Evolutionary conservation across 2,888 invertebrate genomes (phyloP), one percentile per base, ranked within the genome.

Genomic region (Ennomos fuscantarius): DNA sequence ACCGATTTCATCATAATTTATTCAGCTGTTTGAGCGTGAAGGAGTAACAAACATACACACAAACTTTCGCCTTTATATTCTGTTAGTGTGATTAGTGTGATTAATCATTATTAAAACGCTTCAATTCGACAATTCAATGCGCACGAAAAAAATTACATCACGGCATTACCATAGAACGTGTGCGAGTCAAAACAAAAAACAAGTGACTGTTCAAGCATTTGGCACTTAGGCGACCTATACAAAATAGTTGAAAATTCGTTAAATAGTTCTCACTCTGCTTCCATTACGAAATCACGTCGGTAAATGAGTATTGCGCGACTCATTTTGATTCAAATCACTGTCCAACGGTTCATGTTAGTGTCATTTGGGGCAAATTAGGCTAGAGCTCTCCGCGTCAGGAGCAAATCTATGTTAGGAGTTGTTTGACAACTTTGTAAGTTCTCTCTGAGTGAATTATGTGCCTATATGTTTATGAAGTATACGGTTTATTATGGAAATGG

Each of bases 321-420:
- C 66, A 72, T 74, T 72, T 67, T 71, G 43, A 74, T 76, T 72
- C 71, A 71, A 77, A 77, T 74, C 66, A 62, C 57, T 69, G 68
- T 68, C 70, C 60, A 55, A 61, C 63, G 56, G 63, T 54, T 49
- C 72, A 67, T 62, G 69, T 76, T 71, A 69, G 70, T 68, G 74
- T 73, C 73, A 71, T 71, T 77, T 65, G 69, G 66, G 66, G 49
- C 65, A 64, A 68, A 68, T 72, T 70, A 75, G 65, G 50, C 52
- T 50, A 45, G 48, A 48, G 54, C 65, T 24, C 69, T 24, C 24
- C 6, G 53, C 58, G 55, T 62, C 39, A 49, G 53, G 43, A 33
- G 11, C 1, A 37, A 12, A 9, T 1, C 24, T 46, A 31, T 46
- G 36, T 46, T 35, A 10, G n/a, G 9, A n/a, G 46, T 44, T 12